Conservation (phyloP, 2,113 vertebrate species). For the Rallus limicola region DNA sequence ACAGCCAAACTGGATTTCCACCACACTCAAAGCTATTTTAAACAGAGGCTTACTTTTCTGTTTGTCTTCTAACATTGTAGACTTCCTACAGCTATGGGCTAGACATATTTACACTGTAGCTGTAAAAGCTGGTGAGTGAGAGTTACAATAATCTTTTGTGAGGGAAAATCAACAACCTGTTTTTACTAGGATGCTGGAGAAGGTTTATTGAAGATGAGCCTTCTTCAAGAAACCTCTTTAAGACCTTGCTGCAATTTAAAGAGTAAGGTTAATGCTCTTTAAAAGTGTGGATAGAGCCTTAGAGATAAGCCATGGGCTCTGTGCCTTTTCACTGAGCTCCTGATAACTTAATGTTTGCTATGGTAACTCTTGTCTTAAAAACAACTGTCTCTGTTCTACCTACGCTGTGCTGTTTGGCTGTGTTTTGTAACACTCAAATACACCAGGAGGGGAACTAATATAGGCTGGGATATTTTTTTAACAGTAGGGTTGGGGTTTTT, state of each 20-base stretch:
- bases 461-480: not conserved
- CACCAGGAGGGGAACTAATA: not conserved
- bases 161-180: not conserved
- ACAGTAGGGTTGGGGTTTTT: not conserved
- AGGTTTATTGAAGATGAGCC: not conserved
- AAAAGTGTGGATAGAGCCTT: not conserved
- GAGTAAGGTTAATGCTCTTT: not conserved
- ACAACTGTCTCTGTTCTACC: not conserved
- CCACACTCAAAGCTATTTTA: not conserved
- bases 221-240: not conserved
- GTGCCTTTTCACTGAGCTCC: not conserved
- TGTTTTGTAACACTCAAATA: not conserved
- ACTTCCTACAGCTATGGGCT: not conserved
- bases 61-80: not conserved
- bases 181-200: not conserved
- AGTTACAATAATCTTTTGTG: not conserved
- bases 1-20: constrained; percentile 11
- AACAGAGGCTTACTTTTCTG: constrained; percentile 38
- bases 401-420: not conserved
- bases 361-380: not conserved
- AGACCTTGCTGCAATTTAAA: not conserved
- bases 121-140: not conserved
- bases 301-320: not conserved
- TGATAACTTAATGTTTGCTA: not conserved
- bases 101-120: not conserved